Evolutionary conservation across 1,140 invertebrate species (phyloP).

Genomic region (Parasteatoda tepidariorum): DNA sequence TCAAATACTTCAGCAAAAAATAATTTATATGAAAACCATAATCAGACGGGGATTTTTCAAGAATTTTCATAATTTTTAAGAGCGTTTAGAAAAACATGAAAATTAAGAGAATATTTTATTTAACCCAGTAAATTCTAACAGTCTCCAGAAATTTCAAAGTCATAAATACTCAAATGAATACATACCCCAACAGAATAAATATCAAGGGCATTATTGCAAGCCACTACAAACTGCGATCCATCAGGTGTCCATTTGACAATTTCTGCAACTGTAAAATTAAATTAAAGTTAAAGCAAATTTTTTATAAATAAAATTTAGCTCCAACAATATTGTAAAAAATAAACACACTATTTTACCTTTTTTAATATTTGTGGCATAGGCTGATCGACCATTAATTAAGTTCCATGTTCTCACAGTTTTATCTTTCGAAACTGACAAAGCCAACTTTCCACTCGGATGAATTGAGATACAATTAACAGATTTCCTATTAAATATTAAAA

Average conservation of each 20-base stretch:
- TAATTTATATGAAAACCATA: too few relatives aligned
- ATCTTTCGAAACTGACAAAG: slow-evolving; percentile 86
- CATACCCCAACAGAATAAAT: slow-evolving; percentile 34
- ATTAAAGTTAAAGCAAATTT: neutral
- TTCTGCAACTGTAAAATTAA: slow-evolving; percentile 64
- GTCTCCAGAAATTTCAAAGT: too few relatives aligned
- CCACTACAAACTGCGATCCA: slow-evolving; percentile 63
- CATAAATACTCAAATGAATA: neutral
- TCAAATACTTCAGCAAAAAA: too few relatives aligned
- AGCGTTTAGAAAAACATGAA: too few relatives aligned
- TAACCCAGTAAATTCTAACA: too few relatives aligned
- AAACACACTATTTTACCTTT: slow-evolving; percentile 65
- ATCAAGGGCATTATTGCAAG: slow-evolving; percentile 27
- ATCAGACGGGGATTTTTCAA: too few relatives aligned
- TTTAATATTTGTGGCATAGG: slow-evolving; percentile 87
- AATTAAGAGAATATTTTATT: too few relatives aligned
- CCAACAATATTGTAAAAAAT: neutral
- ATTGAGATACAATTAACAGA: slow-evolving; percentile 70
- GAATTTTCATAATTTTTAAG: too few relatives aligned
- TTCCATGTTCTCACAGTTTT: slow-evolving; percentile 91
- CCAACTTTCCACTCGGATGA: slow-evolving; percentile 83
- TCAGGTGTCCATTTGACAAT: slow-evolving; percentile 64
- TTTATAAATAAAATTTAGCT: neutral
- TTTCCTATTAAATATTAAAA: slow-evolving; percentile 75
- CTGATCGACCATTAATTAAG: slow-evolving; percentile 87